Evolutionary conservation across 2,797 vertebrate genomes (phyloP).

Genomic region (Gymnothorax javanicus): DNA sequence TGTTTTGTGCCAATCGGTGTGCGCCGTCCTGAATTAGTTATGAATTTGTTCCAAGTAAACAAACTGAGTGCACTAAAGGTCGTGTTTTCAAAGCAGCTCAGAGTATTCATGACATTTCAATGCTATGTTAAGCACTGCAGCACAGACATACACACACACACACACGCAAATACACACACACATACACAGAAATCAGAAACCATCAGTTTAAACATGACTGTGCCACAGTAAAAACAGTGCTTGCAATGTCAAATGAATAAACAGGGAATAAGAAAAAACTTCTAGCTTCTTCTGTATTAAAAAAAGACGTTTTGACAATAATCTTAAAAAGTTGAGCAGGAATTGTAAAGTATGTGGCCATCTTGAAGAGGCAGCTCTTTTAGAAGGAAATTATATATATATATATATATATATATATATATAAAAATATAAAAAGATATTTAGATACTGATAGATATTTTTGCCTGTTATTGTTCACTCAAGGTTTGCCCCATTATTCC

Average conservation of each 20-base stretch:
- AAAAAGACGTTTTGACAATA: no score
- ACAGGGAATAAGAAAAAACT: not conserved
- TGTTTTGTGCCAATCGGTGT: no score
- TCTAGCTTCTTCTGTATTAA: not conserved
- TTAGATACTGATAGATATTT: no score
- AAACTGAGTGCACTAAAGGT: not conserved
- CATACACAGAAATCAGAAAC: not conserved
- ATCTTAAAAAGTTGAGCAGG: no score
- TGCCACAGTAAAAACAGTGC: not conserved
- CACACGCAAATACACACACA: no score
- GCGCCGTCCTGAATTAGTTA: not conserved
- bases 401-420: no score
- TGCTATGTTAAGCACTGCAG: not conserved
- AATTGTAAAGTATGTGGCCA: no score
- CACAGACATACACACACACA: not conserved
- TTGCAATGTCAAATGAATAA: not conserved
- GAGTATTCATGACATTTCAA: not conserved
- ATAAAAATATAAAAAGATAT: no score
- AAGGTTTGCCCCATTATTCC: not conserved
- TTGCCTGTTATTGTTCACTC: no score
- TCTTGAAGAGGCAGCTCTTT: no score
- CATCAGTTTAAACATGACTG: not conserved
- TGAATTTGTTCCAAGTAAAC: conserved; percentile 18
- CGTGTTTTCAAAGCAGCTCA: not conserved
- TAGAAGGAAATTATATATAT: no score